Base-by-base conservation (phyloP, 1,140 invertebrate genomes). In the Amphibalanus amphitrite region DNA sequence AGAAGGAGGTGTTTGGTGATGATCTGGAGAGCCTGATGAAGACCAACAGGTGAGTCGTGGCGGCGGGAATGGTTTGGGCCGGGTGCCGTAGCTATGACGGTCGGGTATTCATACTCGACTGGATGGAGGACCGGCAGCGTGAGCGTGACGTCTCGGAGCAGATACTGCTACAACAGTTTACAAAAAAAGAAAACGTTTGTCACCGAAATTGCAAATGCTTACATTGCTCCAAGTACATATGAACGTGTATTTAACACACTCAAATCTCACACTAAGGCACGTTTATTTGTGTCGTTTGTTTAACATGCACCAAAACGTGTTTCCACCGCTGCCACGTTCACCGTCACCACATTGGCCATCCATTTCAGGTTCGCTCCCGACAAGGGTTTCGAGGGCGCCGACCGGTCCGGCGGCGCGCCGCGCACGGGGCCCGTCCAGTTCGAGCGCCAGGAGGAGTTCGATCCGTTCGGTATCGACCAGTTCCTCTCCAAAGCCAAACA, bases 391-490 rank as follows among this genome's bases (percentile, higher is more conserved):
- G 89, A 90, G 59, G 96, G 96, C 13, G 90, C 91, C 23, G 92
- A 95, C 77, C 81, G 88, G 80, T 77, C 38, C 25, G 68, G 74
- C 0, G 72, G 74, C 28, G 79, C 82, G 13, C 79, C 82, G 59
- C 84, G 95, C n/a, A 87, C 89, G 68, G 96, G 95, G 0, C 96
- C 96, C 8, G 96, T 98, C 28, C 93, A 97, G 79, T 98, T 98
- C 82, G 93, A 97, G 28, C 65, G 65, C 28, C 65, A 67, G 26
- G 26, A 67, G 15, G 84, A 84, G 73, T 90, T 92, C 76, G 95
- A 98, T 91, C 93, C 94, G 69, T 99, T 98, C 80, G 95, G 95
- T 83, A 83, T 98, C 76, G 93, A 95, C 87, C 91, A 95, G 80
- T 97, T 99, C 85, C 93, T 99, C 84, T 92, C 90, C 75, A 90